Base-by-base conservation (phyloP, 2,888 invertebrate species). In the Drosophila borealis region DNA sequence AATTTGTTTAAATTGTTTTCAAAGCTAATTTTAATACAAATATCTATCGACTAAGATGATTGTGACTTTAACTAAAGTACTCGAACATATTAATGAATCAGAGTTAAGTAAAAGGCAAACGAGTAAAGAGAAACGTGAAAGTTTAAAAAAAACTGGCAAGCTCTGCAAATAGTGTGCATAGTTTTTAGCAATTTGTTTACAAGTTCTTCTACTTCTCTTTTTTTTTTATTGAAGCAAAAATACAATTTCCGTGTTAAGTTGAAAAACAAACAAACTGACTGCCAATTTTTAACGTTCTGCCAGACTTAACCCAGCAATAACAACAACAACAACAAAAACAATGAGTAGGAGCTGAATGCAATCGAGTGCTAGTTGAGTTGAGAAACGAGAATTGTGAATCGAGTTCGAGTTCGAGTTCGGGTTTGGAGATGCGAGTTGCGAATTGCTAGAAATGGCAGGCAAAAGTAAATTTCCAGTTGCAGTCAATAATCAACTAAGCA, bases 401-500 rank as follows among this genome's bases (percentile, higher is more conserved):
- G 50, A 49, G 61, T 17, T 53, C 41, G 41, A 53, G 51, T 17
- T 46, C 44, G 48, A 37, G 49, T 17, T 9, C 9, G 17, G 36
- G 17, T 19, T 36, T 53, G 21, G 13, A 49, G 44, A 46, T 50
- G 19, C 46, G 46, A 51, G 45, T 33, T 42, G 54, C 34, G 34
- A 48, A 51, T 37, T 59, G 44, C 34, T 42, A 56, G 51, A 29
- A 29, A 44, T 67, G 72, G 41, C 54, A 75, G 74, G 70, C 67
- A 78, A 65, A 74, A 74, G 74, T 71, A 78, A 77, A 77, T 78
- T 78, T 78, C 77, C 77, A 83, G 85, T 85, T 85, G 83, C 82
- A 85, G 85, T 86, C 86, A 81, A 86, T 85, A 85, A 85, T 85
- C 87, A 85, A 84, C 85, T 84, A 86, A 84, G 82, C 87, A 84